Base-by-base conservation (phyloP, 2,888 invertebrate species). In the Malthinus flaveolus region DNA sequence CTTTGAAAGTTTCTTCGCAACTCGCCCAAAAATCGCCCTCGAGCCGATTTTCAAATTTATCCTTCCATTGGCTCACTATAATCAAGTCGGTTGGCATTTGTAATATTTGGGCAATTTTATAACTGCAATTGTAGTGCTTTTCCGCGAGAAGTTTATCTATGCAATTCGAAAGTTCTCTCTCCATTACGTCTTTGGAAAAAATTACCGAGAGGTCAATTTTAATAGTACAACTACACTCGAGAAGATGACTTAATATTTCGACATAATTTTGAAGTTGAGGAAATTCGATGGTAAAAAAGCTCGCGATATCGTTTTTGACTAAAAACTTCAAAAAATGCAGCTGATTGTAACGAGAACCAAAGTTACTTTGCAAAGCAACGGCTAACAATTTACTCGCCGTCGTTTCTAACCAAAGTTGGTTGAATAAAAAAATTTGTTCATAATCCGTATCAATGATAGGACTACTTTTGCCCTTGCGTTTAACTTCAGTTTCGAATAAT, bases 261-360 rank as follows among this genome's bases (percentile, higher is more conserved):
- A 47, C 54, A 3, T 61, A 49, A 42, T 62, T 63, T 12, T 42
- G 31, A 31, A 65, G 58, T 47, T 61, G 49, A 6, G 64, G 62
- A 7, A 61, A 10, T 5, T 71, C 71, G 11, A 78, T 73, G 59
- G 74, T 66, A 55, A 87, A 81, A 64, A 84, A 84, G 60, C 80
- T 80, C 32, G 82, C 82, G 65, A 88, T 82, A 49, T 85, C 81
- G 0, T 84, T 80, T 13, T 81, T 79, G 48, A 83, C 82, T 34
- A 89, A 75, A 59, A 83, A 81, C 47, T 82, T 80, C 1, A 91
- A 75, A 62, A 89, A 85, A 66, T 84, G 82, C 32, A 85, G 82
- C 73, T 88, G 87, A 67, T 87, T 83, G 65, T 82, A 81, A 0
- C 84, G 80, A 49, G 88, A 89, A 35, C 81, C 80, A 63, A 89